Evolutionary conservation across 2,113 vertebrate genomes (phyloP).

Genomic region (Coptodon rendalli): DNA sequence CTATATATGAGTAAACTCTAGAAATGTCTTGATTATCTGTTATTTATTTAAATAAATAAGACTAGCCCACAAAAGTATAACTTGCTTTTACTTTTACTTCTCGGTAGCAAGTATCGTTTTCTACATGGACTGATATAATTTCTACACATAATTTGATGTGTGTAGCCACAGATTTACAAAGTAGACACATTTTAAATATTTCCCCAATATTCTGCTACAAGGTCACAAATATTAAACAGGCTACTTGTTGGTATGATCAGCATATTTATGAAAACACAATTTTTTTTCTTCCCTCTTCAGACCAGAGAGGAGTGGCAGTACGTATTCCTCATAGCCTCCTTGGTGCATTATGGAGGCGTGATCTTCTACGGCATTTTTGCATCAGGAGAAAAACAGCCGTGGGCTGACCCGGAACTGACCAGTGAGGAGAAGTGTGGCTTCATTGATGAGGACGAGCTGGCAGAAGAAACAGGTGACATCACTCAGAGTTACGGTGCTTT

Average conservation of each 20-base stretch:
- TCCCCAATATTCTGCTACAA: not conserved
- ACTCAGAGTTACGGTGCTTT: conserved; percentile 91
- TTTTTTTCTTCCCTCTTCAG: conserved; percentile 57
- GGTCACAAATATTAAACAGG: not conserved
- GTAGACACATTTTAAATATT: not conserved
- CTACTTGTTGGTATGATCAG: not conserved
- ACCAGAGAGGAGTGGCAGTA: conserved; percentile 97
- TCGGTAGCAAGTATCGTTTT: not conserved
- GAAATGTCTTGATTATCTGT: not conserved
- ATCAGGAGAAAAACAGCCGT: conserved; percentile 96
- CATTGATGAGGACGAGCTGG: conserved; percentile 96
- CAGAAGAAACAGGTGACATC: conserved; percentile 96
- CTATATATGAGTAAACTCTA: not conserved
- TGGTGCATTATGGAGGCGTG: conserved; percentile 95
- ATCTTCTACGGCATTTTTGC: conserved; percentile 97
- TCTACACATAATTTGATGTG: not conserved
- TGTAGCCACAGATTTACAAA: not conserved
- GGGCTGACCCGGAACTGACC: conserved; percentile 95
- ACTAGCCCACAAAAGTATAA: not conserved
- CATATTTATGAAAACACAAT: not conserved
- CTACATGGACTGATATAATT: not conserved
- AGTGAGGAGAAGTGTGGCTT: conserved; percentile 99
- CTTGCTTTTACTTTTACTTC: not conserved
- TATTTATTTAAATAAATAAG: not conserved
- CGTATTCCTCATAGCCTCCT: conserved; percentile 93